Conservation (phyloP, 2,797 vertebrate genomes). For the Staurois parvus region DNA sequence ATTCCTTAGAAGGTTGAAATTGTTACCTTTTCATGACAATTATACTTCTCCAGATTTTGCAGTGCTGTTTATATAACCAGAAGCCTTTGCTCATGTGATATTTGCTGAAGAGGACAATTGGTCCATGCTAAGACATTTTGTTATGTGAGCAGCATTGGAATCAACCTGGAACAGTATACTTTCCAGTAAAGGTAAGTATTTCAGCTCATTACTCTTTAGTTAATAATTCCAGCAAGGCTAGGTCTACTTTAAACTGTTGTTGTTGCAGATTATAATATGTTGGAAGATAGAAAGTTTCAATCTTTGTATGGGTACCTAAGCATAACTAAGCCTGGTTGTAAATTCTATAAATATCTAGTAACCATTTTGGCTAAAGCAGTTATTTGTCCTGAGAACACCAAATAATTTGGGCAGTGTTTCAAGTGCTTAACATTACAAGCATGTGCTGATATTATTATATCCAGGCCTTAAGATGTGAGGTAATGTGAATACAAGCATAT, state of each 20-base stretch:
- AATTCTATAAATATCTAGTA: not conserved
- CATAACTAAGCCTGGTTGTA: too few species aligned
- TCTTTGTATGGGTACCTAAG: too few species aligned
- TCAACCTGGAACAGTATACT: too few species aligned
- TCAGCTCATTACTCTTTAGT: not conserved
- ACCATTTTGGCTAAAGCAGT: not conserved
- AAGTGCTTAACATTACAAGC: not conserved
- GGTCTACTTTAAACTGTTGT: not conserved
- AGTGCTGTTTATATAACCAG: not conserved
- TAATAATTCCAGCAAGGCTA: not conserved
- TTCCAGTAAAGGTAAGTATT: too few species aligned
- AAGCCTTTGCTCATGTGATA: not conserved
- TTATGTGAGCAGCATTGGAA: too few species aligned
- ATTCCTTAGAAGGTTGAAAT: not conserved
- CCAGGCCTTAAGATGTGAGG: not conserved
- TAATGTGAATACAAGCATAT: constrained; percentile 32
- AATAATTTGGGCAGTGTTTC: not conserved
- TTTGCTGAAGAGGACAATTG: too few species aligned
- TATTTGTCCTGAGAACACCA: not conserved
- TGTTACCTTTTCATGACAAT: not conserved
- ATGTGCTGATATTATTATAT: constrained; percentile 6
- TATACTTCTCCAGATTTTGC: not conserved
- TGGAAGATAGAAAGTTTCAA: too few species aligned
- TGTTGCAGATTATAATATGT: too few species aligned
- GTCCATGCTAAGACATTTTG: too few species aligned